Evolutionary conservation across 2,113 vertebrate species (phyloP).

Genomic region (Anser brachyrhynchus): DNA sequence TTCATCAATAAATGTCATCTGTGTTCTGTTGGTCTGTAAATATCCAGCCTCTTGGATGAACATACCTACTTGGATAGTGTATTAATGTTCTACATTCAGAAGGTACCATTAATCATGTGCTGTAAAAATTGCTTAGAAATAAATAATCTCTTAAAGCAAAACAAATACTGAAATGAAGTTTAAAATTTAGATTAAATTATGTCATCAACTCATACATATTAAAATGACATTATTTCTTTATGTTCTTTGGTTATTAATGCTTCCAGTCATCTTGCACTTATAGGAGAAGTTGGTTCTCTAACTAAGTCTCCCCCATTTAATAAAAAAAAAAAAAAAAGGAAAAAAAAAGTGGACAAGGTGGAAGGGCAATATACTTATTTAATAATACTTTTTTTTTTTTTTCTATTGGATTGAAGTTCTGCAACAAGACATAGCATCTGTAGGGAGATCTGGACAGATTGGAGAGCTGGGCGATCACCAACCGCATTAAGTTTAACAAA

Average conservation of each 20-base stretch:
- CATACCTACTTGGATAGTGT: background rate
- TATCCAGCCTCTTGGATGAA: background rate
- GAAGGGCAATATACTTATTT: background rate
- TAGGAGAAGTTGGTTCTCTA: background rate
- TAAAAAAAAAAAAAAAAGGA: background rate
- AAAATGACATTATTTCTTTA: background rate
- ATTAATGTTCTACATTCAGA: background rate
- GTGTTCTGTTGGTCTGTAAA: conserved; percentile 3
- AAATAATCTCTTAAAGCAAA: background rate
- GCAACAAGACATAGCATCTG: rapidly evolving
- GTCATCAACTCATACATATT: background rate
- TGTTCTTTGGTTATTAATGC: background rate
- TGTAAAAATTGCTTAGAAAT: background rate
- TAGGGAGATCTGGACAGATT: no score
- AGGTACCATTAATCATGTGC: background rate
- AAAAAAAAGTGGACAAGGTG: rapidly evolving
- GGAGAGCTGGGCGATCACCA: no score
- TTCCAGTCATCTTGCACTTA: background rate
- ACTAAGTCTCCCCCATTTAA: background rate
- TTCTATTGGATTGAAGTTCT: background rate
- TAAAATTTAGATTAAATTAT: background rate
- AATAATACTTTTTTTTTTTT: background rate
- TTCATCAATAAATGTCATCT: conserved; percentile 61
- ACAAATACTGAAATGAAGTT: background rate
- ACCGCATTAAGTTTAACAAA: no score